Percentiles rank a stretch among this genome's conserved stretches.
Conservation (phyloP, 2,797 vertebrate genomes). For the Gymnothorax javanicus region DNA sequence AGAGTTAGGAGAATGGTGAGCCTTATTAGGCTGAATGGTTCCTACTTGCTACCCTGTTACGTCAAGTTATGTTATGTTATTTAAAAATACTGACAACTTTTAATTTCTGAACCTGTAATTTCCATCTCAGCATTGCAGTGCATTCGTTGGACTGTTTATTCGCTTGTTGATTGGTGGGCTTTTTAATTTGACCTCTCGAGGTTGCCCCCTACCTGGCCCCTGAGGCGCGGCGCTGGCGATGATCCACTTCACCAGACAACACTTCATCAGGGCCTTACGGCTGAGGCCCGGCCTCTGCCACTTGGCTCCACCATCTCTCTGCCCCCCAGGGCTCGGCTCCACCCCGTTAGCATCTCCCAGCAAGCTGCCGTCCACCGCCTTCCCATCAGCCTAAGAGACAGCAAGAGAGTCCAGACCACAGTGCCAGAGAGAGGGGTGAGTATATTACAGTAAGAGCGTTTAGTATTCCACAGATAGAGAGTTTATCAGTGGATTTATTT, state of each 20-base stretch:
- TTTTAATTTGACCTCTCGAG: neutral
- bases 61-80: no score
- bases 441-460: neutral
- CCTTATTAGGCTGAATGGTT: no score
- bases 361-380: constrained; percentile 72
- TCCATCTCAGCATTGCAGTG: no score
- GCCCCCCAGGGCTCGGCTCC: constrained; percentile 54
- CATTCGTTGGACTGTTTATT: neutral
- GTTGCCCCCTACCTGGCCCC: constrained; percentile 75
- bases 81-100: no score
- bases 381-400: constrained; percentile 67
- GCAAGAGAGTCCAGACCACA: neutral
- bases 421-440: neutral
- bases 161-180: neutral
- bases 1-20: no score
- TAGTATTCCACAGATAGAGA: neutral
- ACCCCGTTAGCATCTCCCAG: constrained; percentile 72
- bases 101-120: no score
- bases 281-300: constrained; percentile 78
- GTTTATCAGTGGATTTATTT: neutral
- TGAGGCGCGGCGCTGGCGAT: constrained; percentile 77
- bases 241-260: constrained; percentile 86
- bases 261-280: constrained; percentile 82
- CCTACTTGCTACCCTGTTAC: no score
- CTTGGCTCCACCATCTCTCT: constrained; percentile 64